Base-by-base conservation (phyloP, 2,797 vertebrate species). In the Carapus acus region DNA sequence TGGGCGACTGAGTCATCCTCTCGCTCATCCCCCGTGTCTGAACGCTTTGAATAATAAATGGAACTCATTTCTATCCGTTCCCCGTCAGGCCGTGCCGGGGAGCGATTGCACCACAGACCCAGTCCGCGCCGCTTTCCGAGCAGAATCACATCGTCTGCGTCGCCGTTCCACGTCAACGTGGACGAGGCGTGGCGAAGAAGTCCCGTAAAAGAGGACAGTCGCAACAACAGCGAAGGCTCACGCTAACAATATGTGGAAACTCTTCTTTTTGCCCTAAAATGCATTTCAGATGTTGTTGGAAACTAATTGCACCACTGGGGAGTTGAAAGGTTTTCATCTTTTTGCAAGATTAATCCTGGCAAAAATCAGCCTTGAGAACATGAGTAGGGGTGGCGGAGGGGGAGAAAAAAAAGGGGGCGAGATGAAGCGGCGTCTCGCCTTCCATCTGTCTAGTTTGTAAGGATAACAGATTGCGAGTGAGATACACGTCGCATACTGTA, bases 231-330 rank as follows among this genome's bases (percentile, higher is more conserved):
- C n/a, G n/a, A n/a, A n/a, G n/a, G n/a, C n/a, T n/a, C n/a, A n/a
- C n/a, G n/a, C n/a, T n/a, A n/a, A n/a, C n/a, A n/a, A n/a, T n/a
- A n/a, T n/a, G n/a, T n/a, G n/a, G n/a, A n/a, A n/a, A n/a, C n/a
- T n/a, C n/a, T n/a, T n/a, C n/a, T n/a, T n/a, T n/a, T n/a, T n/a
- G n/a, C n/a, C n/a, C n/a, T n/a, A n/a, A n/a, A n/a, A n/a, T n/a
- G n/a, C n/a, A n/a, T n/a, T 71, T 62, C 59, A 59, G 54, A 46
- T 52, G 57, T 86, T 79, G 83, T 87, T 65, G 82, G 87, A 86
- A 73, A 85, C 53, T 84, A 64, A 86, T 80, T 31, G 16, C n/a
- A 72, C 80, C 74, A 76, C 37, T 54, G 55, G 75, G 67, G 57
- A 69, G 43, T 43, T 63, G 77, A 50, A 77, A 86, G 73, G 18